Percentiles rank a stretch among this genome's conserved stretches.
Evolutionary conservation across 2,888 invertebrate species (phyloP).

Genomic region (Drosophila engyochracea): DNA sequence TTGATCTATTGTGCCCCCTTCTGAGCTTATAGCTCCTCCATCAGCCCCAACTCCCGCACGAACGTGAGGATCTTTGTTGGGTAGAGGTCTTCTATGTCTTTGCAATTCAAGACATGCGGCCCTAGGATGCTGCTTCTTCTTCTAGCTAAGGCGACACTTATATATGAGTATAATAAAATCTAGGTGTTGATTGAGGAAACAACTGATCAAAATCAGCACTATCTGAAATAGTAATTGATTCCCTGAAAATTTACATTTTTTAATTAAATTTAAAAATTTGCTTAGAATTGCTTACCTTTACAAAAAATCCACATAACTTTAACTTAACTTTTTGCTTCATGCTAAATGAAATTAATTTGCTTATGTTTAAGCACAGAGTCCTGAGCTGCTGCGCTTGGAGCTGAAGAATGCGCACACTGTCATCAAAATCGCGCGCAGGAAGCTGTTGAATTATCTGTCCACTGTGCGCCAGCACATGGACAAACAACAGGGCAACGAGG

Average conservation of each 20-base stretch:
- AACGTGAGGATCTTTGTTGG: too few relatives aligned
- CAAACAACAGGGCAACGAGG: conserved; percentile 71
- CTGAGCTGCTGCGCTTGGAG: conserved; percentile 84
- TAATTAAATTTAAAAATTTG: background rate
- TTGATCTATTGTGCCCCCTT: too few relatives aligned
- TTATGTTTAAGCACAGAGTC: conserved; percentile 80
- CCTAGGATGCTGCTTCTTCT: too few relatives aligned
- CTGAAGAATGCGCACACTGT: conserved; percentile 85
- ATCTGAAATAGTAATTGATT: background rate
- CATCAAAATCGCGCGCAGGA: conserved; percentile 85
- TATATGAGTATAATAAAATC: background rate
- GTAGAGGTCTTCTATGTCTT: too few relatives aligned
- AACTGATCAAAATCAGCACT: background rate
- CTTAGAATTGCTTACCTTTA: background rate
- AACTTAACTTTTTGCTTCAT: background rate
- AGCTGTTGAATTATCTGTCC: conserved; percentile 85
- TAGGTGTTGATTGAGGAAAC: background rate
- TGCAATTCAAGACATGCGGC: too few relatives aligned
- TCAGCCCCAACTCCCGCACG: too few relatives aligned
- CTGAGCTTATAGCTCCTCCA: too few relatives aligned
- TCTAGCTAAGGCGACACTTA: too few relatives aligned
- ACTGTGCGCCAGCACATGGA: conserved; percentile 83
- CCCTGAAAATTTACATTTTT: background rate
- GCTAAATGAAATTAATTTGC: background rate
- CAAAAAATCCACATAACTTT: background rate